These are phyloP conservation scores for Phyllotreta striolata DNA, from an alignment of 2,888 invertebrate species.

Conservation along the genomic window DNA sequence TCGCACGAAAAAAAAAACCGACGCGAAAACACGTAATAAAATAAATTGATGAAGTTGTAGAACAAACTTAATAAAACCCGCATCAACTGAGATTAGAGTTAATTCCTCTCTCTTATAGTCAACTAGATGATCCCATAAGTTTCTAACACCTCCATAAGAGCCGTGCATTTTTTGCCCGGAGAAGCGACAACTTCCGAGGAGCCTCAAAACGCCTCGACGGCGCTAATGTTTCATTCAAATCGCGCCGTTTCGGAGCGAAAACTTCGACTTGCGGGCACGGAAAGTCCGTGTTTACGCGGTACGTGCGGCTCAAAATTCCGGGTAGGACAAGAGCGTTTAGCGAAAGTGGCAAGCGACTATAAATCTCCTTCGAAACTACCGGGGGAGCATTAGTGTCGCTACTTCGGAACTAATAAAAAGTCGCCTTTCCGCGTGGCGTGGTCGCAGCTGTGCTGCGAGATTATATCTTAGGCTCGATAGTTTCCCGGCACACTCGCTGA, in stretches of 20 bases:
- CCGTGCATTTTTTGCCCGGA: too few relatives aligned
- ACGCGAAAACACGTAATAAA: background rate
- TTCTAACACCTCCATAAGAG: too few relatives aligned
- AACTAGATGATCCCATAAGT: too few relatives aligned
- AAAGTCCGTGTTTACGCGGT: conserved; percentile 8
- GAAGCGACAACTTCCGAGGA: conserved; percentile 2
- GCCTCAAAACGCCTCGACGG: conserved; percentile 17
- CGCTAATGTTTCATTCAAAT: conserved; percentile 26
- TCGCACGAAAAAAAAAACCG: too few relatives aligned
- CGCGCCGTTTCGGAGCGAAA: conserved; percentile 17
- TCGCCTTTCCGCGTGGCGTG: conserved; percentile 31
- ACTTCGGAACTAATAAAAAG: conserved; percentile 45
- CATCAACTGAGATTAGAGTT: background rate
- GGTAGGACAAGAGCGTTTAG: conserved; percentile 30
- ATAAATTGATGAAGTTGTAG: conserved; percentile 4
- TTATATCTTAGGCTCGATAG: conserved; percentile 33
- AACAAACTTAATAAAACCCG: too few relatives aligned
- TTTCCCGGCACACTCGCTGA: conserved; percentile 1
- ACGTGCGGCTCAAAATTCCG: conserved; percentile 31
- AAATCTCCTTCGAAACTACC: conserved; percentile 40
- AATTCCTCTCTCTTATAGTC: background rate
- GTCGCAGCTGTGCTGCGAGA: conserved; percentile 45
- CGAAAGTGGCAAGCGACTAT: conserved; percentile 36
- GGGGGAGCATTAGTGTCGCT: conserved; percentile 40
- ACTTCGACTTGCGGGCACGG: conserved; percentile 7